Percentiles rank a stretch among this genome's conserved stretches.
These are phyloP conservation scores for Cosmia trapezina DNA, from an alignment of 2,888 invertebrate species.

Conservation along the genomic window DNA sequence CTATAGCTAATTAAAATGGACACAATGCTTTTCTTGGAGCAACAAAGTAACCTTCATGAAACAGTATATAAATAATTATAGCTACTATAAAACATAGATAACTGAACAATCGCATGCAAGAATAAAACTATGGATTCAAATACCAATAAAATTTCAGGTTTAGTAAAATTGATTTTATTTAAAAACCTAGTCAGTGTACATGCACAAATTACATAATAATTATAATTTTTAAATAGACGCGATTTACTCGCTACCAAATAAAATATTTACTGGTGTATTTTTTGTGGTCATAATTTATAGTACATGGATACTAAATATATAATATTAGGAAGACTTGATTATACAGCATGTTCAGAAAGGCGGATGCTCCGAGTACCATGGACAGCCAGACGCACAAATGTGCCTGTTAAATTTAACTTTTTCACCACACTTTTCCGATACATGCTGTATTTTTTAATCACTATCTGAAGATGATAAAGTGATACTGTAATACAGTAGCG, in stretches of 20 bases:
- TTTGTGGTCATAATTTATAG: neutral
- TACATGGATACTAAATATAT: neutral
- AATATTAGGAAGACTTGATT: conserved; percentile 30
- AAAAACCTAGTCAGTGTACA: conserved; percentile 54
- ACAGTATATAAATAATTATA: neutral
- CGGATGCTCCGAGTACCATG: too few relatives aligned
- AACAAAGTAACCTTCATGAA: neutral
- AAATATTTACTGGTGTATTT: conserved; percentile 48
- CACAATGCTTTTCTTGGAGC: neutral
- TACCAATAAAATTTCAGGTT: conserved; percentile 28
- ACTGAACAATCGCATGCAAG: conserved; percentile 1
- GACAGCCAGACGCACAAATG: too few relatives aligned
- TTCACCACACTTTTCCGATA: too few relatives aligned
- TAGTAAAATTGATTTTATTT: conserved; percentile 57
- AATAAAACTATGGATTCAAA: neutral
- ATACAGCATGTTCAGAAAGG: neutral
- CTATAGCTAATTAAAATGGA: neutral
- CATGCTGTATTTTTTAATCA: neutral
- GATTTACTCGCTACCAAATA: conserved; percentile 11
- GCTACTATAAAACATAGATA: neutral
- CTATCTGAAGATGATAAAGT: conserved; percentile 8
- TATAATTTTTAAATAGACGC: conserved; percentile 29
- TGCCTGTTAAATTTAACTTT: too few relatives aligned
- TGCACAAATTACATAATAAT: conserved; percentile 42
- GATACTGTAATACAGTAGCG: neutral